Evolutionary conservation across 1,140 invertebrate species (phyloP).

Genomic region (Catajapyx aquilonaris): DNA sequence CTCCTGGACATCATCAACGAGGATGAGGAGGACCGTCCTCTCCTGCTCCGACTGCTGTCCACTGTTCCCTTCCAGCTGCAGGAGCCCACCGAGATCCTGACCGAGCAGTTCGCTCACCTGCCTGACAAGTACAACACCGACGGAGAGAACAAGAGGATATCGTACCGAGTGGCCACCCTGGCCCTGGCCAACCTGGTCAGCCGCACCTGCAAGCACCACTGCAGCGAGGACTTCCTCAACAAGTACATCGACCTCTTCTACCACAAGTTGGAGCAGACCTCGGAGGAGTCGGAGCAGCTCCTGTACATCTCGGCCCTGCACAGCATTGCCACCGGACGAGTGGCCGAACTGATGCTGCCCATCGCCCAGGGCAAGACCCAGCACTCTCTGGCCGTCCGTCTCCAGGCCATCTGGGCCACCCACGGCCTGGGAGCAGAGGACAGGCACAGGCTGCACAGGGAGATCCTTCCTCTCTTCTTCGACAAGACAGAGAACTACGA

Average conservation of each 20-base stretch:
- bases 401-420: too few species aligned
- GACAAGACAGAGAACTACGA: too few species aligned
- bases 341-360: too few species aligned
- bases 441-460: too few species aligned
- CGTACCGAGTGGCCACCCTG: conserved; percentile 10
- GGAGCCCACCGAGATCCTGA: conserved; percentile 10
- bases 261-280: conserved; percentile 7
- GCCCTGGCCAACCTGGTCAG: conserved; percentile 11
- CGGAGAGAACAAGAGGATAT: conserved; percentile 6
- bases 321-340: conserved; percentile 7
- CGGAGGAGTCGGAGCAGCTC: conserved; percentile 9
- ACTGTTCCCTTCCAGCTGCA: conserved; percentile 9
- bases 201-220: conserved; percentile 9
- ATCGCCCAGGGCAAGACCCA: too few species aligned
- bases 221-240: conserved; percentile 9
- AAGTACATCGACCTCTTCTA: conserved; percentile 12
- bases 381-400: too few species aligned
- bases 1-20: conserved; percentile 10
- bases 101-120: conserved; percentile 9
- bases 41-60: conserved; percentile 8
- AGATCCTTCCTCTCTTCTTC: too few species aligned
- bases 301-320: conserved; percentile 8
- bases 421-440: too few species aligned
- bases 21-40: conserved; percentile 6
- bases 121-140: neutral